Evolutionary conservation across 2,888 invertebrate species (phyloP), one percentile per base, ranked within the genome.

Genomic region (Drosophila mayaguana): DNA sequence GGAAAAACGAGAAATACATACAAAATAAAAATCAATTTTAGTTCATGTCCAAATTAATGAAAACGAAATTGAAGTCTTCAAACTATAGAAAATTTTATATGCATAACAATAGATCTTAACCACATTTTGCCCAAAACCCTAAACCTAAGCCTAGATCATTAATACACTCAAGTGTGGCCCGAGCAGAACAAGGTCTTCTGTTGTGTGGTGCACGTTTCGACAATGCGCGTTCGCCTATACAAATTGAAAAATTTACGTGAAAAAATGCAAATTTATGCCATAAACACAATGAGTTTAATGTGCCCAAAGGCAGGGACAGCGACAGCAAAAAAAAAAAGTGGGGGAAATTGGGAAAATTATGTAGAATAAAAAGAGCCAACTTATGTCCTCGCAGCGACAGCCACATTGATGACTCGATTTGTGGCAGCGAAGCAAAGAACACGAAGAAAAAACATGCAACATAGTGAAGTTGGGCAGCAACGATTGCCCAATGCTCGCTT

Each of bases 241-340:
- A 88, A 87, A 87, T 87, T 90, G 88, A 86, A 87, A 86, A 89
- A 87, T 89, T 89, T 87, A 87, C 87, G 87, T 87, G 83, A 28
- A 87, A 87, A 87, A 88, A 90, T 88, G 88, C 81, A 88, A 88
- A 88, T 88, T 88, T 88, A 90, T 89, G 89, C 90, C 88, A 90
- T 88, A 90, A 89, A 90, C 84, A 90, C 90, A 88, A 88, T 90
- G 87, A 88, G 82, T 88, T 88, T 88, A 88, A 89, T 84, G 87
- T 75, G 88, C 71, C 66, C 64, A 63, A 54, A 65, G 78, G 63
- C 75, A 54, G 54, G 71, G 71, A 75, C 32, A 65, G 51, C 62
- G 53, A 48, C 59, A 61, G 16, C 20, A 34, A 40, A 20, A 25
- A 57, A 59, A 46, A 36, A 36, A 34, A 20, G 36, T 36, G 22